These are phyloP conservation scores for Spisula subtruncata DNA, from an alignment of 2,888 invertebrate genomes.

Conservation along the genomic window DNA sequence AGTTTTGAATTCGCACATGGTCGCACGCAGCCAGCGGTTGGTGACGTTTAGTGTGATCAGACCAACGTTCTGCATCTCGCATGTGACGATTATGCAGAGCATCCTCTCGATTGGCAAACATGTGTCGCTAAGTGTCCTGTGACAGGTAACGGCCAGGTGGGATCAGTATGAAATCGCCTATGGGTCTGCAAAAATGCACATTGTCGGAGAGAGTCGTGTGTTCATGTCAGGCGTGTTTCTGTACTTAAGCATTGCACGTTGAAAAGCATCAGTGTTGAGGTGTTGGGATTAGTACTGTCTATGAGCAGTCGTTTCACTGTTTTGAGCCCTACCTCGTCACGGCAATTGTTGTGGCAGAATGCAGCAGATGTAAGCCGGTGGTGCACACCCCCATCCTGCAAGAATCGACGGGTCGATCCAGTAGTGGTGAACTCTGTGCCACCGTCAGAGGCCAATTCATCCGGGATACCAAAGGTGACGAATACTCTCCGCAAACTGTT, in stretches of 20 bases:
- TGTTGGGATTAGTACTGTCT: conserved; percentile 72
- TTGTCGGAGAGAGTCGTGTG: conserved; percentile 72
- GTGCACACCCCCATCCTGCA: conserved; percentile 77
- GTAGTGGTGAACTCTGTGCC: conserved; percentile 74
- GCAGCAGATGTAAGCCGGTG: conserved; percentile 78
- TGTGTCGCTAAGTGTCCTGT: conserved; percentile 73
- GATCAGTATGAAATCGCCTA: conserved; percentile 72
- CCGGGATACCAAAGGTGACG: conserved; percentile 74
- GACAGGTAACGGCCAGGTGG: conserved; percentile 64
- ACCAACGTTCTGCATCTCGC: conserved; percentile 50
- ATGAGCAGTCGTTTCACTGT: conserved; percentile 77
- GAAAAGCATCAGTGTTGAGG: conserved; percentile 73
- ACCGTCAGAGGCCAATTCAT: conserved; percentile 76
- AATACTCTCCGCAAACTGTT: conserved; percentile 69
- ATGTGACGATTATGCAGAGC: conserved; percentile 74
- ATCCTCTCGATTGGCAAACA: conserved; percentile 57
- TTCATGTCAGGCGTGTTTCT: conserved; percentile 73
- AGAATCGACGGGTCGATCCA: conserved; percentile 72
- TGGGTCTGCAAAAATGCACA: conserved; percentile 72
- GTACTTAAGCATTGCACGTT: conserved; percentile 74
- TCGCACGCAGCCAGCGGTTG: conserved; percentile 67
- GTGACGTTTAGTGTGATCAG: conserved; percentile 66
- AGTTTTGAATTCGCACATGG: conserved; percentile 71
- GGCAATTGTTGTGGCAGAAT: conserved; percentile 78
- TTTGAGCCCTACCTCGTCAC: conserved; percentile 77